phyloP scores from a whole-genome alignment of 2,113 vertebrate species.

The Oncorhynchus gorbuscha region DNA sequence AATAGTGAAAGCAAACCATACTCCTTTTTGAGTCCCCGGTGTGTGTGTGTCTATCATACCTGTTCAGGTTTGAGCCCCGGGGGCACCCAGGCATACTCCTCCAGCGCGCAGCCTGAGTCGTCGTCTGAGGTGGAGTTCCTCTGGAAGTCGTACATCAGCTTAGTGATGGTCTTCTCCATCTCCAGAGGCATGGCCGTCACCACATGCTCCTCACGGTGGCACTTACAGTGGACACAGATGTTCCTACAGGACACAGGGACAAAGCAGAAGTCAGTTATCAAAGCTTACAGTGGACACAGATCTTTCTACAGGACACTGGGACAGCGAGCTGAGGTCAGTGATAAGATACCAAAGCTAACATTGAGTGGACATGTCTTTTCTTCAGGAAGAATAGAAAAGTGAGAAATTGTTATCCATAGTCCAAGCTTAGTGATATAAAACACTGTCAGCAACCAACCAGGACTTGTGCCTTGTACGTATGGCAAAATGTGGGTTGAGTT shows the following conservation, averaged over 20 bases:
- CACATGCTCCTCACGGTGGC: constrained; percentile 94
- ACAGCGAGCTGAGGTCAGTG: not conserved
- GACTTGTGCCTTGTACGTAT: not conserved
- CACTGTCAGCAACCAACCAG: too few relatives aligned
- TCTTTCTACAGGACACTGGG: constrained; percentile 81
- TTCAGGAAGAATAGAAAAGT: constrained; percentile 44
- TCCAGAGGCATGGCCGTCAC: constrained; percentile 94
- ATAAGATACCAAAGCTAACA: constrained; percentile 74
- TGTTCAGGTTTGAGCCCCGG: constrained; percentile 96
- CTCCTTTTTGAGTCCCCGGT: not conserved
- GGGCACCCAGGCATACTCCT: constrained; percentile 97
- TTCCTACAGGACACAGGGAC: constrained; percentile 76
- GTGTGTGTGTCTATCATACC: constrained; percentile 69
- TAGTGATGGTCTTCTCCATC: constrained; percentile 98
- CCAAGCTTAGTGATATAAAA: too few relatives aligned
- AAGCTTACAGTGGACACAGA: constrained; percentile 95
- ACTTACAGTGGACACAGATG: constrained; percentile 98
- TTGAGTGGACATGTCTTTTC: constrained; percentile 95
- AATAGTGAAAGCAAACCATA: not conserved
- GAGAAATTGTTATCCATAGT: too few relatives aligned
- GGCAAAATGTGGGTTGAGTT: constrained; percentile 9
- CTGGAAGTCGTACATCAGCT: constrained; percentile 99
- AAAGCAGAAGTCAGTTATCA: constrained; percentile 14
- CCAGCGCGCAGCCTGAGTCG: constrained; percentile 94
- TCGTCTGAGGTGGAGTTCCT: constrained; percentile 97